phyloP scores from a whole-genome alignment of 2,113 vertebrate species.

The Scopus umbretta region DNA sequence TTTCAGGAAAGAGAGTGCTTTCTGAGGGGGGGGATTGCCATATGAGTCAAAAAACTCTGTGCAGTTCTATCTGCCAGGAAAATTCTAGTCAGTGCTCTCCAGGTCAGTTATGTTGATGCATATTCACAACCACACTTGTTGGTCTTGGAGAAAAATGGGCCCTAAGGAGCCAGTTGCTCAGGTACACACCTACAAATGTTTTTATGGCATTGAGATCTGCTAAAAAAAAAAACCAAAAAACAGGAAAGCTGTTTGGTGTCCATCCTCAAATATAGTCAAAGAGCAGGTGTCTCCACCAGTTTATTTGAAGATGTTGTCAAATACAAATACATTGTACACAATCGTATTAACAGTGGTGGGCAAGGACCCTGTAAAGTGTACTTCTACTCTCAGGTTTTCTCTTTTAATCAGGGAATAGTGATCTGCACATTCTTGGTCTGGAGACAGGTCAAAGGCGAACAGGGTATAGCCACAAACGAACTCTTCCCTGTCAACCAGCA shows the following conservation, averaged over 20 bases:
- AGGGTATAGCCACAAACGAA: neutral
- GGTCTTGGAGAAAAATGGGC: neutral
- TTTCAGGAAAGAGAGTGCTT: no score
- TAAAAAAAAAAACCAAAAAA: neutral
- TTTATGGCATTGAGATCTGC: neutral
- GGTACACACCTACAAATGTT: neutral
- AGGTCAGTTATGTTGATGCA: neutral
- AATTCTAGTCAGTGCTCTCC: neutral
- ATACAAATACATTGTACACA: neutral
- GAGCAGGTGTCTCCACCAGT: neutral
- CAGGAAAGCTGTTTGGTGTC: neutral
- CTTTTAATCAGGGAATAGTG: neutral
- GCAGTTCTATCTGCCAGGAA: neutral
- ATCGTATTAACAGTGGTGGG: neutral
- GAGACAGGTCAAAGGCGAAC: neutral
- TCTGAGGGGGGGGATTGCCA: neutral
- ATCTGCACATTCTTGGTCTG: neutral
- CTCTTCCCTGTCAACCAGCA: no score
- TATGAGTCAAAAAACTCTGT: neutral
- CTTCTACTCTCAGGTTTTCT: neutral
- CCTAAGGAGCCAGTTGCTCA: neutral
- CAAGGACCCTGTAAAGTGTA: neutral
- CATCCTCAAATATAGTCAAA: neutral
- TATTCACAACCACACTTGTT: neutral
- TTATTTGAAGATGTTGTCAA: neutral